Evolutionary conservation across 2,113 vertebrate genomes (phyloP).

Genomic region (Equus przewalskii): DNA sequence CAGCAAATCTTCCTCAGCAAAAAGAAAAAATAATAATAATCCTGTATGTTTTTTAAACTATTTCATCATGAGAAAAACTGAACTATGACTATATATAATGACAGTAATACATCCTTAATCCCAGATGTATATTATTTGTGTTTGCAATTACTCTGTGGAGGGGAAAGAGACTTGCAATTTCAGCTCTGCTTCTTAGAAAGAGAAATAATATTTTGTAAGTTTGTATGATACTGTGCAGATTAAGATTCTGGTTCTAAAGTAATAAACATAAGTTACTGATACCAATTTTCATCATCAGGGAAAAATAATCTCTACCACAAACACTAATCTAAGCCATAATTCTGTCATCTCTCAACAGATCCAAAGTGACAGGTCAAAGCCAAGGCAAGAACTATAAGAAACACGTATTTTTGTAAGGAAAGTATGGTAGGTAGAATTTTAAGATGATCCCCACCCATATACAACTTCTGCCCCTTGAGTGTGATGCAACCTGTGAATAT

Average conservation of each 20-base stretch:
- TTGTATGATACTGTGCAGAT: neutral
- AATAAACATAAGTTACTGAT: neutral
- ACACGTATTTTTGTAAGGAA: neutral
- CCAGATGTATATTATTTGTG: neutral
- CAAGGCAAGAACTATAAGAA: neutral
- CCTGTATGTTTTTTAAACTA: neutral
- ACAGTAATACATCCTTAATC: neutral
- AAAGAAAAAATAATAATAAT: too few relatives aligned
- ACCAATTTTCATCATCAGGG: neutral
- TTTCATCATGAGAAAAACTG: neutral
- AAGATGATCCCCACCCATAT: neutral
- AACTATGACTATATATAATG: neutral
- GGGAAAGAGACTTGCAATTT: neutral
- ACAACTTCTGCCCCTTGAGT: neutral
- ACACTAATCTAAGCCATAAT: neutral
- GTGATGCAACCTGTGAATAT: neutral
- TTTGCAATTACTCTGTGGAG: neutral
- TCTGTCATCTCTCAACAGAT: neutral
- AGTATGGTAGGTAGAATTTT: neutral
- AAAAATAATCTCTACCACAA: conserved; percentile 27
- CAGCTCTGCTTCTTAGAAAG: neutral
- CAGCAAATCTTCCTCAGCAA: too few relatives aligned
- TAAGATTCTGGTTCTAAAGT: conserved; percentile 6
- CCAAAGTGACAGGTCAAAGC: neutral
- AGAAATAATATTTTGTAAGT: neutral